Evolutionary conservation across 2,888 invertebrate genomes (phyloP).

Genomic region (Drosophila affinis): DNA sequence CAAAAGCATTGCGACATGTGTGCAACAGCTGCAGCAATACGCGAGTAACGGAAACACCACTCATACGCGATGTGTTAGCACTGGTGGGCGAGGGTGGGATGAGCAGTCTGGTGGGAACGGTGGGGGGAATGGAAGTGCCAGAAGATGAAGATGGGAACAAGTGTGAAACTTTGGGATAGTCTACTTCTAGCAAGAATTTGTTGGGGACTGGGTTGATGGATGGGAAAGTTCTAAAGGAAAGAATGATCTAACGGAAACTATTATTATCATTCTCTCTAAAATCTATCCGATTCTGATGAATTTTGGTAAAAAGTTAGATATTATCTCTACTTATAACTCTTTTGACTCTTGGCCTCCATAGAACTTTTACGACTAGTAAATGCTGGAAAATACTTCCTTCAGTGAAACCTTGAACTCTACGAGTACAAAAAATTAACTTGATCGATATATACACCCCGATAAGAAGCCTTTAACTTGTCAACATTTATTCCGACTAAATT

Average conservation of each 20-base stretch:
- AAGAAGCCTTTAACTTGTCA: background rate
- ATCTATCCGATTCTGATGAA: too few species aligned
- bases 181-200: background rate
- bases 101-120: constrained; percentile 1
- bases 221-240: background rate
- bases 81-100: constrained; percentile 33
- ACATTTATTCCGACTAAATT: background rate
- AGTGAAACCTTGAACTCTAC: background rate
- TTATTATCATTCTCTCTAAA: background rate
- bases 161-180: background rate
- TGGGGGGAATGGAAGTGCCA: background rate
- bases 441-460: background rate
- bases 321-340: background rate
- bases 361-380: background rate
- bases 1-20: constrained; percentile 58
- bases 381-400: background rate
- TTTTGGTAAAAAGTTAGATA: background rate
- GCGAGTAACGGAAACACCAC: constrained; percentile 20
- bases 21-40: constrained; percentile 61
- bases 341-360: background rate
- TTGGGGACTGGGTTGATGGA: background rate
- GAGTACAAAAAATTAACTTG: background rate
- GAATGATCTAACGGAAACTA: too few species aligned
- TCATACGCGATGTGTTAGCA: constrained; percentile 16
- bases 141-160: background rate